Evolutionary conservation across 2,888 invertebrate genomes (phyloP).

Genomic region (Exocentrus adspersus): DNA sequence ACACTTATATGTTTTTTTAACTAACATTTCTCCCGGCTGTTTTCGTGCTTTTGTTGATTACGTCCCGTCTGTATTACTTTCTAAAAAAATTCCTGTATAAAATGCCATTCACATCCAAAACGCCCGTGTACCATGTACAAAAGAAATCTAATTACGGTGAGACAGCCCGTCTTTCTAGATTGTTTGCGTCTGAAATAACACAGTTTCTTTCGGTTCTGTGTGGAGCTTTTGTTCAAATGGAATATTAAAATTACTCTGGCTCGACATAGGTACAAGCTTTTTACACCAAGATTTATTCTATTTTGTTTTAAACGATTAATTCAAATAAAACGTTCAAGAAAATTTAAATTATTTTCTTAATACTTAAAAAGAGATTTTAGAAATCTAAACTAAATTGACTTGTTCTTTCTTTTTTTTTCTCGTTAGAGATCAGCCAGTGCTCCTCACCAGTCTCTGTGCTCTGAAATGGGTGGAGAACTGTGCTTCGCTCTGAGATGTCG

Average conservation of each 20-base stretch:
- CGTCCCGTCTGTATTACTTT: neutral
- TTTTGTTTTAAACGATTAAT: no score
- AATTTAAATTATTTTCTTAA: no score
- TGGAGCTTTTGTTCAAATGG: no score
- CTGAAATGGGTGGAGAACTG: conserved; percentile 81
- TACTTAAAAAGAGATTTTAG: neutral
- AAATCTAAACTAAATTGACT: neutral
- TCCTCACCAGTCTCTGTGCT: conserved; percentile 76
- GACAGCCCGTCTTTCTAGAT: neutral
- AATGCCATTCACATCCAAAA: neutral
- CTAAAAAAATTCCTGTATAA: neutral
- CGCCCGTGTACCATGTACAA: neutral
- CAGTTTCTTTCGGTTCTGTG: neutral
- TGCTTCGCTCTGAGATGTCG: conserved; percentile 72
- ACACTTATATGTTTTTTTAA: no score
- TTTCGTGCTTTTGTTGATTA: neutral
- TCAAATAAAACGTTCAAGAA: no score
- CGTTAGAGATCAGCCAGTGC: conserved; percentile 61
- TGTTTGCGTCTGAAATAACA: neutral
- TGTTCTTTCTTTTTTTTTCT: conserved; percentile 21
- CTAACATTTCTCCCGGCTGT: no score
- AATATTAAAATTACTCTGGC: no score
- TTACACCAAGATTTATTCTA: no score
- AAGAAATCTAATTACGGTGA: neutral
- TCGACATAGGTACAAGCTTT: no score